Conservation (phyloP, 2,797 vertebrate species). For the Streptopelia turtur region DNA sequence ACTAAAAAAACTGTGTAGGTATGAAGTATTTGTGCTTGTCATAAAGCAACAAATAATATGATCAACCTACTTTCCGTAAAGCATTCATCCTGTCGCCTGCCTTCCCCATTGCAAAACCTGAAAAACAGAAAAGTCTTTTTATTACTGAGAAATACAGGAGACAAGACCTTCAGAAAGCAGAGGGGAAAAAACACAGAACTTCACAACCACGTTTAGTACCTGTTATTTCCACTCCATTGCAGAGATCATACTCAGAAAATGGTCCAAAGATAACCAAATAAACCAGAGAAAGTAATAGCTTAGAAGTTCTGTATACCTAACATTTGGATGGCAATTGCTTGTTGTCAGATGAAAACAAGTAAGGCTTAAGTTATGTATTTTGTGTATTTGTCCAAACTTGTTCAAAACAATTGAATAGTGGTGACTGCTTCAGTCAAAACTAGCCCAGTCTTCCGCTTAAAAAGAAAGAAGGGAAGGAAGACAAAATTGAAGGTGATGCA, state of each 20-base stretch:
- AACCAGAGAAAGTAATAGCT: not conserved
- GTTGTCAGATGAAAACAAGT: not conserved
- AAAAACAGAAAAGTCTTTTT: conserved; percentile 11
- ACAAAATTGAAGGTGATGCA: not conserved
- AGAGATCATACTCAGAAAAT: not conserved
- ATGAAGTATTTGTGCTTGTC: not conserved
- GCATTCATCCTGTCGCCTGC: conserved; percentile 86
- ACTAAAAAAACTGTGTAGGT: not conserved
- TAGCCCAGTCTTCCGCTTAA: not conserved
- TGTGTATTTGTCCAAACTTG: not conserved
- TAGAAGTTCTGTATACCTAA: not conserved
- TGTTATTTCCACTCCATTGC: not conserved
- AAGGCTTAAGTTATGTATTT: not conserved
- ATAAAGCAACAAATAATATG: not conserved
- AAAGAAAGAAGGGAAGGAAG: not conserved
- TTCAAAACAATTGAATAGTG: not conserved
- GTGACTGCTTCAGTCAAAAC: not conserved
- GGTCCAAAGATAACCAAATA: not conserved
- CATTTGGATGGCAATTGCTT: not conserved
- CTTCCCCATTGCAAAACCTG: conserved; percentile 95
- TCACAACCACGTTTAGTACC: not conserved
- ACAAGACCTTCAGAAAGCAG: not conserved
- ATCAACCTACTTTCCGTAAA: conserved; percentile 87
- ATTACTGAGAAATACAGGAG: not conserved
- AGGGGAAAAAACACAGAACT: not conserved